Base-by-base conservation (phyloP, 2,797 vertebrate species). In the Limosa lapponica region DNA sequence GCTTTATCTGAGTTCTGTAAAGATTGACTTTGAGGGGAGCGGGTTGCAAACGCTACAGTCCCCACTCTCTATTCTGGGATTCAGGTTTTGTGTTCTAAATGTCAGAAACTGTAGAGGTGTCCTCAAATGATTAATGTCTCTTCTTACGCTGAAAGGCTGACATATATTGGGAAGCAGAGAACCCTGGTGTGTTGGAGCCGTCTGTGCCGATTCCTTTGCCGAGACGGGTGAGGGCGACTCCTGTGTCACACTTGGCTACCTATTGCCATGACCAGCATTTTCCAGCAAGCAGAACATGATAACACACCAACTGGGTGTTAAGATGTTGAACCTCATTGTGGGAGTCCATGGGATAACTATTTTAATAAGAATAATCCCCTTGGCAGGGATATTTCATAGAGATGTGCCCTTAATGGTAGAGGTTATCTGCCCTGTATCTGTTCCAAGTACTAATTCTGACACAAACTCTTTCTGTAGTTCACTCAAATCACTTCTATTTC, bases 361-460 rank as follows among this genome's bases (percentile, higher is more conserved):
- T 79, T 92, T 44, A 90, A 71, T 83, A 91, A 58, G 66, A 93
- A 82, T 81, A 91, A 71, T 74, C 32, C 48, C n/a, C 30, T 84
- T 91, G 34, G 34, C 37, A 84, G 59, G 57, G 85, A 78, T 88
- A 73, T 71, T 95, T 92, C 52, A 51, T 57, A 54, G 36, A 80
- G 6, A 37, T 55, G 20, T 58, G 13, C 51, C 54, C 67, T 84
- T 79, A 84, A 58, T 72, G 41, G 61, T 36, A 51, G 13, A 2
- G 10, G 27, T 75, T 85, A 80, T 87, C 84, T 91, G 67, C 55
- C 27, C 28, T 23, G 7, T 77, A 67, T 78, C 43, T 82, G 8
- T 86, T 93, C 64, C 73, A 46, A 83, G 44, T 30, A 52, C 62
- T 91, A 85, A 89, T 88, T 89, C 51, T 67, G 39, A 82, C 36